Percentiles rank a stretch among this genome's conserved stretches.
These are phyloP conservation scores for Typhlichthys eigenmanni DNA, from an alignment of 2,797 vertebrate genomes.

Conservation along the genomic window DNA sequence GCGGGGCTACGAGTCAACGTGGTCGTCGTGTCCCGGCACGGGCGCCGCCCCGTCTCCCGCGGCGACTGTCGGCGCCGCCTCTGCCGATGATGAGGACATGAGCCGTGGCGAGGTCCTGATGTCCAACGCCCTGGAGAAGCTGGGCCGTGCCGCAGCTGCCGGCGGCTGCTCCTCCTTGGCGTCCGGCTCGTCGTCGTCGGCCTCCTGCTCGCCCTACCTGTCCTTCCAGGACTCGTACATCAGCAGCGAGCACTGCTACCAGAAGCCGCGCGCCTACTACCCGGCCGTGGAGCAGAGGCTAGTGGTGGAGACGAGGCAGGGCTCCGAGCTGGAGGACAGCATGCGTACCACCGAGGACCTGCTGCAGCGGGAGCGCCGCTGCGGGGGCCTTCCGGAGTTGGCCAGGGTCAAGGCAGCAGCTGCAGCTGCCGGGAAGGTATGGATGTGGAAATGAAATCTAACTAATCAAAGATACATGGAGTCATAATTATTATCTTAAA, in stretches of 20 bases:
- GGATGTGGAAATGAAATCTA: neutral
- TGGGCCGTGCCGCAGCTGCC: constrained; percentile 65
- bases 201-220: constrained; percentile 60
- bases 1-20: constrained; percentile 57
- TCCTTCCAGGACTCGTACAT: constrained; percentile 94
- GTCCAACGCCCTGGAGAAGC: constrained; percentile 81
- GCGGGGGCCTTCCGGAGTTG: constrained; percentile 68
- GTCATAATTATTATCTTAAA: too few relatives aligned
- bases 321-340: constrained; percentile 86
- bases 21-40: constrained; percentile 37
- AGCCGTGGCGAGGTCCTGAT: constrained; percentile 75
- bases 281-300: constrained; percentile 92
- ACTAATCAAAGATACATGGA: too few relatives aligned
- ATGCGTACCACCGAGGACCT: constrained; percentile 85
- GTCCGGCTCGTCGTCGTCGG: constrained; percentile 33
- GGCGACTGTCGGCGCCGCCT: constrained; percentile 23
- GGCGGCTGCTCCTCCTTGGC: constrained; percentile 53
- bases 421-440: constrained; percentile 65
- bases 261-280: constrained; percentile 93
- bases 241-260: constrained; percentile 96
- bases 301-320: constrained; percentile 89
- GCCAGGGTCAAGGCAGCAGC: constrained; percentile 59
- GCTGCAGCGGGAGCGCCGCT: constrained; percentile 82
- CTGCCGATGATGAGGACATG: constrained; percentile 57
- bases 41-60: constrained; percentile 51